Base-by-base conservation (phyloP, 2,888 invertebrate genomes). In the Tridacna crocea region DNA sequence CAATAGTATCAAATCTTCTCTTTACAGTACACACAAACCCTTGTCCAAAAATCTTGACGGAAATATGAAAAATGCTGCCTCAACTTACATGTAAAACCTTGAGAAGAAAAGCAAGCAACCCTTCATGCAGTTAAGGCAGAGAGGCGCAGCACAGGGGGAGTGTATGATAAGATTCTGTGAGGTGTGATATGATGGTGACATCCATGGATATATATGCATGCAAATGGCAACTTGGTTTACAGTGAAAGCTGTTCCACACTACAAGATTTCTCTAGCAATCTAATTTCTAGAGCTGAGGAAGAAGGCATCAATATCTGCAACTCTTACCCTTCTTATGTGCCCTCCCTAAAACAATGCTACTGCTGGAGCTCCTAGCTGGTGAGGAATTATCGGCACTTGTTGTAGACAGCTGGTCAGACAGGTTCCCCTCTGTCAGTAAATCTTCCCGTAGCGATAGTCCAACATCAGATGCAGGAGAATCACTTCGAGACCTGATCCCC, bases 321-420 rank as follows among this genome's bases (percentile, higher is more conserved):
- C 72, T 82, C 87, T 87, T 87, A 87, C 87, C 87, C 84, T 87
- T 87, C 84, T 80, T 84, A 60, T 48, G 55, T 76, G 65, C 74
- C 80, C 78, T 63, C 77, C 82, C 82, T 61, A 58, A 63, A 66
- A 78, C 82, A 48, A 36, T 66, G 72, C 68, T 77, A 65, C 76
- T 72, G 48, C 75, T 68, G 47, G 73, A 26, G 75, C 80, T 84
- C 61, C 80, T 72, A 47, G 81, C 77, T 26, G 81, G 76, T 48
- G 81, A 80, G 48, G 68, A 51, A 72, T 36, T 79, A 74, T 81
- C 85, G 61, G 72, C 79, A 58, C 84, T 84, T 70, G 84, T 79
- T 24, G 84, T 80, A 46, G 87, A 87, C 77, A 75, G 78, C 55
- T 78, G 79, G 87, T 84, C 87, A 22, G 82, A 87, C 58, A 75